Evolutionary conservation across 1,140 invertebrate genomes (phyloP), one percentile per base, ranked within the genome.

Genomic region (Drosophila ogumai): DNA sequence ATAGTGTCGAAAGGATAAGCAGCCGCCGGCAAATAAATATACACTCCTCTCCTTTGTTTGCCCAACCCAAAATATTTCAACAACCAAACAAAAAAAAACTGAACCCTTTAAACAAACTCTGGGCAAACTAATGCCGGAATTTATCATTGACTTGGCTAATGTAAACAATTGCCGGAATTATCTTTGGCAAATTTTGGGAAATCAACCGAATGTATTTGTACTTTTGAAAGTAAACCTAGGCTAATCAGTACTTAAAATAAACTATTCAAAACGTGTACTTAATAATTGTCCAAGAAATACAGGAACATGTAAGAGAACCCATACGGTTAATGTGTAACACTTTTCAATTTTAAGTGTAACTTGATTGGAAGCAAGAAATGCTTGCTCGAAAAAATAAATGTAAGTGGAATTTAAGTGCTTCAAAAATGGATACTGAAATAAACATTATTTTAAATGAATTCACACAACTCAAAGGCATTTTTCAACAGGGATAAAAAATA

Each of bases 311-410:
- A 58, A 41, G 32, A 40, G 46, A 75, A 31, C n/a, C 43, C 43
- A 41, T 58, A 65, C 25, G 36, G 19, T 58, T 43, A 41, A 41
- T 13, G 19, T 55, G 38, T 46, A 61, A 58, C 28, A 57, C 49
- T 69, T 77, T 77, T 69, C 64, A 78, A 78, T 78, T 63, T 78
- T 50, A 78, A 78, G 75, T 78, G 74, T 77, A 61, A 77, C 75
- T 77, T 77, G 38, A 77, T 77, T 77, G 75, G 49, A 58, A 41
- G 49, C 64, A 41, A 69, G 38, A 28, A 40, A n/a, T 52, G 36
- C 49, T 76, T 66, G 69, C 54, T 66, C 13, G 13, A 73, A 41
- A 47, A 54, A 46, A 67, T 75, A 75, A 38, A 50, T 55, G 46
- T 76, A 67, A 76, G 55, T 58, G 59, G 22, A 44, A 60, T 76